These are phyloP conservation scores for Babylonia areolata DNA, from an alignment of 1,140 invertebrate genomes.

Conservation along the genomic window DNA sequence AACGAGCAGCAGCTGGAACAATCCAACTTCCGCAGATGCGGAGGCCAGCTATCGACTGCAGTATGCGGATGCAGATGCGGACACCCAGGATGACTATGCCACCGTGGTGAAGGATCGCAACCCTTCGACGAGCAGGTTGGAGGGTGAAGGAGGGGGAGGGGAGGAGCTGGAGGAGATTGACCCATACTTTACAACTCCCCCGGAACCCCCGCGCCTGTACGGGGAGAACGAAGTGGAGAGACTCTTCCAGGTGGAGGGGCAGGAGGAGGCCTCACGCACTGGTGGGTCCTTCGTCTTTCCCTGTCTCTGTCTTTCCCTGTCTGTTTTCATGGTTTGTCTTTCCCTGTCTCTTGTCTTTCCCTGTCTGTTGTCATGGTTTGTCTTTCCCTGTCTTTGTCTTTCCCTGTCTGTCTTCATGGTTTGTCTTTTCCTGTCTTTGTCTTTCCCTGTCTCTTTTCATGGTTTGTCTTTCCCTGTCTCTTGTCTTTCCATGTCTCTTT, in stretches of 20 bases:
- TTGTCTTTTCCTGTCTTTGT: too few species aligned
- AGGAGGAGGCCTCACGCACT: not conserved
- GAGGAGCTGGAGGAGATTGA: constrained; percentile 35
- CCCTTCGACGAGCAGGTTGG: not conserved
- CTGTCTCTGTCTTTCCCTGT: too few species aligned
- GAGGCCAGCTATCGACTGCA: not conserved
- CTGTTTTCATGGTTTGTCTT: too few species aligned
- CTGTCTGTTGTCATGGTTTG: too few species aligned
- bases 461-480: too few species aligned
- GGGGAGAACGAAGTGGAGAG: constrained; percentile 20
- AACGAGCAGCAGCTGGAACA: not conserved
- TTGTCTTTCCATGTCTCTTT: too few species aligned
- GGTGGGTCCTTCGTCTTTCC: too few species aligned
- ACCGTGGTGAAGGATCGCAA: constrained; percentile 44
- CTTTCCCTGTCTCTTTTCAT: too few species aligned
- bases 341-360: too few species aligned
- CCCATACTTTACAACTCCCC: constrained; percentile 29
- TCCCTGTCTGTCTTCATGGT: too few species aligned
- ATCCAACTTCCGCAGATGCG: not conserved
- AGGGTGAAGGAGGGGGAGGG: not conserved
- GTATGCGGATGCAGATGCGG: constrained; percentile 12
- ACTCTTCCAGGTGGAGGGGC: not conserved
- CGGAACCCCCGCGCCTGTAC: constrained; percentile 49
- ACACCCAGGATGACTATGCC: constrained; percentile 46
- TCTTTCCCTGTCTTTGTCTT: too few species aligned